phyloP scores from a whole-genome alignment of 2,113 vertebrate species.

The Gracilinanus agilis region DNA sequence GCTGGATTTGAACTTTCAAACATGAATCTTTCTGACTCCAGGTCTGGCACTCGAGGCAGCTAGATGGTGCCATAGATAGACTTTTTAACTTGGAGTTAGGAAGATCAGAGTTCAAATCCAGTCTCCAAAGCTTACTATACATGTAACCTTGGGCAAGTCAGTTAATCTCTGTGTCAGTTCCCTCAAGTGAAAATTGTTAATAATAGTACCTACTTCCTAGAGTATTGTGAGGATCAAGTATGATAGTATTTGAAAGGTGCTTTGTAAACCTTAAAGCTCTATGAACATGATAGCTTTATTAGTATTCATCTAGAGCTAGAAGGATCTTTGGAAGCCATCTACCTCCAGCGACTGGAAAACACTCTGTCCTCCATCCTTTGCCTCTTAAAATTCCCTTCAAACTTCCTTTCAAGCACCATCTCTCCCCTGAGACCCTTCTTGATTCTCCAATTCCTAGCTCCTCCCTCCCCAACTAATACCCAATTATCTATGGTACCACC shows the following conservation, averaged over 20 bases:
- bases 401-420: neutral
- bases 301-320: neutral
- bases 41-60: no score
- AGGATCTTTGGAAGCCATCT: neutral
- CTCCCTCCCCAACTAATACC: neutral
- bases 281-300: neutral
- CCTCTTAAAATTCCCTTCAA: neutral
- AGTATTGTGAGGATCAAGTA: no score
- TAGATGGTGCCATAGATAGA: neutral
- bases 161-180: neutral
- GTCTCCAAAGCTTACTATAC: neutral
- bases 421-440: neutral
- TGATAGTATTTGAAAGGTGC: neutral
- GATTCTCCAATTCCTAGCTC: neutral
- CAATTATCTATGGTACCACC: no score
- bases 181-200: no score
- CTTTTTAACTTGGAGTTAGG: neutral
- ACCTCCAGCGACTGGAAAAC: neutral
- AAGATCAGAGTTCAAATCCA: neutral
- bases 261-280: neutral
- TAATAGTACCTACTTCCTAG: no score
- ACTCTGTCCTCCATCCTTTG: neutral
- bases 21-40: neutral
- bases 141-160: neutral
- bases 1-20: no score